Percentiles rank a stretch among this genome's conserved stretches.
Conservation (phyloP, 2,888 invertebrate species). For the Crepidodera aurea region DNA sequence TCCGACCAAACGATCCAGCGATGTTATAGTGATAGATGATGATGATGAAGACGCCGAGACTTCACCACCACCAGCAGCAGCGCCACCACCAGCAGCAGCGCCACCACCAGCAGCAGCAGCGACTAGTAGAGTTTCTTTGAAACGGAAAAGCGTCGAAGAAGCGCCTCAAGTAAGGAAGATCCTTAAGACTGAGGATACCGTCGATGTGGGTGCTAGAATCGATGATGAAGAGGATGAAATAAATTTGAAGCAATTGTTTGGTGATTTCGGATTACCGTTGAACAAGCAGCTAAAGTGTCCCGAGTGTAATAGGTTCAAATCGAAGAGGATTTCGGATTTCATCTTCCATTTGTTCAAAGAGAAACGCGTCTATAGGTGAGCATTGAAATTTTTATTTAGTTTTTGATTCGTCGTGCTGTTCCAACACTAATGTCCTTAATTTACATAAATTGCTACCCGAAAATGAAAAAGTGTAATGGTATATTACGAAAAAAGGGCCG, state of each 20-base stretch:
- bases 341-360: conserved; percentile 74
- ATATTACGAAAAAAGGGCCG: too few species aligned
- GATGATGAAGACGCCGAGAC: conserved; percentile 33
- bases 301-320: conserved; percentile 67
- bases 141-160: conserved; percentile 26
- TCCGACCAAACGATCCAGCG: not conserved
- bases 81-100: too few species aligned
- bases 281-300: conserved; percentile 69
- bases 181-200: not conserved
- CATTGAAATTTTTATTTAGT: conserved; percentile 1
- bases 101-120: not conserved
- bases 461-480: too few species aligned
- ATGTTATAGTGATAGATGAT: conserved; percentile 43
- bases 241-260: conserved; percentile 43
- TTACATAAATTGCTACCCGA: too few species aligned
- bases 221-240: conserved; percentile 32
- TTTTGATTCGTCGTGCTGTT: not conserved
- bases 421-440: conserved; percentile 7
- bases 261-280: conserved; percentile 64
- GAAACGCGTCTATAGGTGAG: conserved; percentile 70
- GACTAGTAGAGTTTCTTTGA: conserved; percentile 2
- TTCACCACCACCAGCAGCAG: not conserved
- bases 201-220: not conserved
- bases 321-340: conserved; percentile 68
- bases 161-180: not conserved